These are phyloP conservation scores for Dascillus cervinus DNA, from an alignment of 2,888 invertebrate genomes.

Conservation along the genomic window DNA sequence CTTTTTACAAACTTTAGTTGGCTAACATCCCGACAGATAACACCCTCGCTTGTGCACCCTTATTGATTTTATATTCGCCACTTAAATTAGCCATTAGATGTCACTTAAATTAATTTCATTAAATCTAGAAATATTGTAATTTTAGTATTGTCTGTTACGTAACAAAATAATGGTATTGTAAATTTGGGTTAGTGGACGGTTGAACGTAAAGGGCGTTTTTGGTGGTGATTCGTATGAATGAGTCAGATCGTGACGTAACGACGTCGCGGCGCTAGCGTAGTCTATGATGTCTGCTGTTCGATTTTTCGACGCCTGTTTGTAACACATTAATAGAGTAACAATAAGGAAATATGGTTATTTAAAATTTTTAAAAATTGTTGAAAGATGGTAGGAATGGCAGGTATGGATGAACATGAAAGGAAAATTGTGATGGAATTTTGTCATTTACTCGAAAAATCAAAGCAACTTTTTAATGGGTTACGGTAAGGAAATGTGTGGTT, in stretches of 20 bases:
- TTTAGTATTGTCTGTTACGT: too few relatives aligned
- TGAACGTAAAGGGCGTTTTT: too few relatives aligned
- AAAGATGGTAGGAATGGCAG: slow-evolving; percentile 68
- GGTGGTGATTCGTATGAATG: too few relatives aligned
- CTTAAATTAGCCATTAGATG: too few relatives aligned
- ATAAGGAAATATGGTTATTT: slow-evolving; percentile 10
- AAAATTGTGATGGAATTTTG: slow-evolving; percentile 94
- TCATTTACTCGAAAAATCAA: slow-evolving; percentile 92
- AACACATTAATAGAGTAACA: slow-evolving; percentile 11
- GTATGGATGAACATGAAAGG: slow-evolving; percentile 79
- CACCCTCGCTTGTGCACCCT: too few relatives aligned
- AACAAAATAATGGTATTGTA: too few relatives aligned
- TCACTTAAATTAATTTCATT: too few relatives aligned
- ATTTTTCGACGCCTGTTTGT: slow-evolving; percentile 34
- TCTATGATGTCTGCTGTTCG: slow-evolving; percentile 38
- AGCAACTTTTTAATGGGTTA: slow-evolving; percentile 93
- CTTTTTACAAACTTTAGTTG: too few relatives aligned
- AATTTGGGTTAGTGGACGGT: too few relatives aligned
- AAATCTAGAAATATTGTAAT: too few relatives aligned
- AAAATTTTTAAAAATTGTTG: slow-evolving; percentile 14
- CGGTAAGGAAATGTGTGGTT: slow-evolving; percentile 49
- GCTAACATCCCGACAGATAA: too few relatives aligned
- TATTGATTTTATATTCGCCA: too few relatives aligned
- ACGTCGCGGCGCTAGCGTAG: slow-evolving; percentile 31
- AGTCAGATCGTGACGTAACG: slow-evolving; percentile 11